Evolutionary conservation across 2,888 invertebrate species (phyloP), one percentile per base, ranked within the genome.

Genomic region (Molorchus minor): DNA sequence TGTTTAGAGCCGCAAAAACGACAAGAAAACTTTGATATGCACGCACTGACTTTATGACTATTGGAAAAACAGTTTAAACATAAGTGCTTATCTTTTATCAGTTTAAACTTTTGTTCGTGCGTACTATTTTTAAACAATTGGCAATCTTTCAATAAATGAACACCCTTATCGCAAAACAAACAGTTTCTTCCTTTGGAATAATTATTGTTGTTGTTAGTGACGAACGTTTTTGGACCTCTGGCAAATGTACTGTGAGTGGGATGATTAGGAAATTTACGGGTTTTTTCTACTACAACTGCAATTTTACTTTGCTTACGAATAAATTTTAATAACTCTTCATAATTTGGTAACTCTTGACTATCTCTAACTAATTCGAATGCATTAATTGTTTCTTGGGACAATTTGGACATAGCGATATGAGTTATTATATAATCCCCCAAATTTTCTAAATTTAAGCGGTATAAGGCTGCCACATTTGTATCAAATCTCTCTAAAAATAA

Each of bases 41-140:
- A 46, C 2, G 13, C 30, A 5, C 17, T 5, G 16, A 45, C 46
- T 10, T 13, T 38, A 19, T 54, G 45, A 15, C 21, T 45, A 21
- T 8, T 8, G 1, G 41, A 55, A 40, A 55, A 55, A 29, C 52
- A 55, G 38, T 55, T 46, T 8, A 46, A n/a, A 43, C 44, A 55
- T 12, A 55, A 45, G 19, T 38, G 38, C 5, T 55, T 38, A 2
- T 7, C 15, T 15, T 38, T 38, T 7, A 38, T 38, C 15, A 7
- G 12, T 13, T 15, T 7, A 38, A 38, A n/a, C 15, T 8, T n/a
- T 30, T 45, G 30, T n/a, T 53, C 44, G 8, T 40, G 25, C 1
- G 40, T 29, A 8, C 12, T 10, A 46, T 10, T 40, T 15, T 29
- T 52, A 33, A 55, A 55, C 7, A 19, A 1, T 2, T 40, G 10